A percentile compares a stretch with the other conserved stretches of the same genome.
phyloP scores from a whole-genome alignment of 2,888 invertebrate genomes.

The Iselma pallidipennis region DNA sequence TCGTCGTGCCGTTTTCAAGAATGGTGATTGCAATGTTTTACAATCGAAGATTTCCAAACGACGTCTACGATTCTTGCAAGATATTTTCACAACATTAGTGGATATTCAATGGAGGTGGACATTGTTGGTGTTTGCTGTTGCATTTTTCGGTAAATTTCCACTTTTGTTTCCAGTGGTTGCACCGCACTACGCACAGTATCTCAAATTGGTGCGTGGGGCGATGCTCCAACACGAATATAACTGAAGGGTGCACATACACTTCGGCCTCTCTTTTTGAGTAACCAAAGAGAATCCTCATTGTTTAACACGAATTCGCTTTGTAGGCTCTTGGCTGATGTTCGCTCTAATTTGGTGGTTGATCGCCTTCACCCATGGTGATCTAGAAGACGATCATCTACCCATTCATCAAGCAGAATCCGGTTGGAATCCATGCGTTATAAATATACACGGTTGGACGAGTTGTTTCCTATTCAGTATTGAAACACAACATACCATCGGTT shows the following conservation, averaged over 20 bases:
- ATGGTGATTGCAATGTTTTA: slow-evolving; percentile 93
- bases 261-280: too few relatives aligned
- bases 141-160: slow-evolving; percentile 86
- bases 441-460: slow-evolving; percentile 86
- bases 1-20: slow-evolving; percentile 87
- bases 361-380: slow-evolving; percentile 89
- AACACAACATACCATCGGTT: slow-evolving; percentile 93
- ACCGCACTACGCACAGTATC: too few relatives aligned
- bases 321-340: slow-evolving; percentile 93
- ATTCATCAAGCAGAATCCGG: slow-evolving; percentile 58
- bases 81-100: slow-evolving; percentile 89
- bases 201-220: too few relatives aligned
- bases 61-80: slow-evolving; percentile 71
- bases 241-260: too few relatives aligned
- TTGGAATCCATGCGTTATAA: slow-evolving; percentile 80
- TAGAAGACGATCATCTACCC: slow-evolving; percentile 65
- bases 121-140: slow-evolving; percentile 82
- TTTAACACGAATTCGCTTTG: too few relatives aligned
- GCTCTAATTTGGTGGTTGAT: slow-evolving; percentile 96
- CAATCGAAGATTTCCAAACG: slow-evolving; percentile 83
- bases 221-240: too few relatives aligned
- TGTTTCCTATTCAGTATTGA: slow-evolving; percentile 96
- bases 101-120: slow-evolving; percentile 97
- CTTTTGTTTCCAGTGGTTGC: too few relatives aligned
- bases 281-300: too few relatives aligned